A percentile compares a stretch with the other conserved stretches of the same genome.
Evolutionary conservation across 2,888 invertebrate species (phyloP).

Genomic region (Drosophila neotestacea): DNA sequence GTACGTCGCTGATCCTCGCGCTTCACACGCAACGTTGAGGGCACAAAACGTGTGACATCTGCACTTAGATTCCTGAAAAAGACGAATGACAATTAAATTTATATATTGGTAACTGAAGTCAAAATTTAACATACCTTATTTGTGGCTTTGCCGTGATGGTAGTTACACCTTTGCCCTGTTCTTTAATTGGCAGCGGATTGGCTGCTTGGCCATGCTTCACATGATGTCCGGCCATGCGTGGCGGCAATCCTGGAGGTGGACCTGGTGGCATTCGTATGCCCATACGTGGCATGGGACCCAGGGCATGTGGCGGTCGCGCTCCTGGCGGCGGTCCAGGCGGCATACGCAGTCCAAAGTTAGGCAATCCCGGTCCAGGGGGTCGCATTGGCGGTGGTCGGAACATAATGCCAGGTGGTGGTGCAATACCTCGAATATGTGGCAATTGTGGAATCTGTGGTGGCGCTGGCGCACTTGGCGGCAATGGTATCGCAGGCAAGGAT

Average conservation of each 20-base stretch:
- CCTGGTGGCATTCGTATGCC: constrained; percentile 85
- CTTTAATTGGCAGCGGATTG: constrained; percentile 70
- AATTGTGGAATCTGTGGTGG: constrained; percentile 78
- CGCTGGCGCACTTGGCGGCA: constrained; percentile 70
- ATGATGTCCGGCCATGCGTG: constrained; percentile 87
- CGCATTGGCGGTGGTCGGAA: constrained; percentile 87
- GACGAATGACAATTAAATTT: neutral
- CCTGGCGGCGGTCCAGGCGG: constrained; percentile 86
- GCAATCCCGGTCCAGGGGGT: constrained; percentile 83
- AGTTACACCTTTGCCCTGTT: constrained; percentile 90
- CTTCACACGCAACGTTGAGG: constrained; percentile 96
- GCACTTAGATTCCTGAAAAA: constrained; percentile 91
- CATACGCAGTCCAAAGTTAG: constrained; percentile 82
- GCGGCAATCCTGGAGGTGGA: constrained; percentile 87
- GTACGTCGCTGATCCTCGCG: constrained; percentile 90
- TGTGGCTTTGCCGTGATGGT: constrained; percentile 99
- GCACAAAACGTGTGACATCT: constrained; percentile 97
- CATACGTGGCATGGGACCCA: constrained; percentile 78
- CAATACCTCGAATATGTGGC: constrained; percentile 85
- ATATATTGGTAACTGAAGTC: neutral
- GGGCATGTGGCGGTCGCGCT: constrained; percentile 63
- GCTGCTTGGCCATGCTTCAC: constrained; percentile 85
- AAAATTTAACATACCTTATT: constrained; percentile 87
- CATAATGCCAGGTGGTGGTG: constrained; percentile 85
- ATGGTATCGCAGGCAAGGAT: constrained; percentile 67